Conservation (phyloP, 2,888 invertebrate genomes). For the Geotrupes spiniger region DNA sequence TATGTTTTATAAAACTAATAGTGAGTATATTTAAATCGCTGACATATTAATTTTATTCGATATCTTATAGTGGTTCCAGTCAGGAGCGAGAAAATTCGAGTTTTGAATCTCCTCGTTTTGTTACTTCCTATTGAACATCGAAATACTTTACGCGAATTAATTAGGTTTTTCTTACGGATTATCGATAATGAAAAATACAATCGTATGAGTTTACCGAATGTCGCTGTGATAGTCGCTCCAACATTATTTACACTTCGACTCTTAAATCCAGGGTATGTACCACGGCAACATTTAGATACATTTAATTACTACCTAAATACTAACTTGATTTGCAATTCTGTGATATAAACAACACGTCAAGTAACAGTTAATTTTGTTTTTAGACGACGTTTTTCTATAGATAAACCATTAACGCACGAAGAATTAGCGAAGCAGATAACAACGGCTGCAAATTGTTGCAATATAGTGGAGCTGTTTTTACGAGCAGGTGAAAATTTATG, state of each 20-base stretch:
- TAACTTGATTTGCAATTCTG: too few species aligned
- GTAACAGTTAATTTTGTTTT: too few species aligned
- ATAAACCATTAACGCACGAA: slow-evolving; percentile 36
- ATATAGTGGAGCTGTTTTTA: slow-evolving; percentile 80
- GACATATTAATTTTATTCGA: too few species aligned
- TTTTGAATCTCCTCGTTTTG: slow-evolving; percentile 75
- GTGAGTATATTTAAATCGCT: slow-evolving; percentile 52
- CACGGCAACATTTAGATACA: too few species aligned
- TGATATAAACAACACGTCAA: too few species aligned
- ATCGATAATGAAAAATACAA: slow-evolving; percentile 69
- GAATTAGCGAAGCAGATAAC: slow-evolving; percentile 61
- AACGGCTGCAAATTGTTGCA: slow-evolving; percentile 84
- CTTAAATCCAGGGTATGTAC: slow-evolving; percentile 42
- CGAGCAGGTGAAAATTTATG: slow-evolving; percentile 75
- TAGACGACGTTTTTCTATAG: background rate
- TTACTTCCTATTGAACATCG: slow-evolving; percentile 82
- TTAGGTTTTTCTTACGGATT: slow-evolving; percentile 75
- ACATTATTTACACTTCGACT: slow-evolving; percentile 78
- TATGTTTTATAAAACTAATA: slow-evolving; percentile 78
- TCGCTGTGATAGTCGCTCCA: slow-evolving; percentile 94
- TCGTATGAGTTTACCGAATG: slow-evolving; percentile 89
- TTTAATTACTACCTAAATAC: too few species aligned
- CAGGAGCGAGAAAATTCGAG: slow-evolving; percentile 63
- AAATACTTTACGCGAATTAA: slow-evolving; percentile 73
- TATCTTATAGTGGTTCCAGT: slow-evolving; percentile 51